Evolutionary conservation across 2,888 invertebrate genomes (phyloP), one percentile per base, ranked within the genome.

Genomic region (Crocallis elinguaria): DNA sequence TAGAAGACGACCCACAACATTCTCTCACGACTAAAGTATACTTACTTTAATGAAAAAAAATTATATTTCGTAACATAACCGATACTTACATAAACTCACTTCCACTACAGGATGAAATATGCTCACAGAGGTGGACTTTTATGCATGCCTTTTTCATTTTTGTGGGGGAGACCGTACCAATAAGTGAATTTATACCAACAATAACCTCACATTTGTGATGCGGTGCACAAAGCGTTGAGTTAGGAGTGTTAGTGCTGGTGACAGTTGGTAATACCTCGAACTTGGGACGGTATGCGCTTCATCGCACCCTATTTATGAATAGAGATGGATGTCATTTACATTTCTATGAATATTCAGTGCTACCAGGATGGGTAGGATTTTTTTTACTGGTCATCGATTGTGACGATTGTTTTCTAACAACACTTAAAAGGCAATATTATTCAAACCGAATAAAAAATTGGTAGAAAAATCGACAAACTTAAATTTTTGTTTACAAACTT

Each of bases 141-240:
- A 45, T 39, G 38, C 29, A 38, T 27, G 44, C 11, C 19, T 49
- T 46, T 52, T 45, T 39, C 11, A 13, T 49, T 46, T 52, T 45
- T 39, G 52, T 33, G 29, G 16, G 17, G 44, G 13, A 23, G 35
- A 7, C 23, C 37, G 29, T 29, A 38, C 49, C 59, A 54, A 56
- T 62, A 62, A 57, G 37, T 49, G 33, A 49, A 49, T 46, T 42
- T 52, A 49, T 55, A 45, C 32, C 52, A 55, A 62, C 65, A 62
- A 66, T 62, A 33, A 37, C 17, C 21, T 21, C 42, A 46, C 45
- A 46, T 53, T 53, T 46, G 57, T 68, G 69, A 73, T 66, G 58
- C 56, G 65, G 33, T 70, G 64, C 71, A 76, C 71, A 77, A 73
- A 69, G 62, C 63, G 7, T 38, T 77, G 78, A 79, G 66, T 79